phyloP scores from a whole-genome alignment of 2,797 vertebrate genomes.

The Orestias chungarensis region DNA sequence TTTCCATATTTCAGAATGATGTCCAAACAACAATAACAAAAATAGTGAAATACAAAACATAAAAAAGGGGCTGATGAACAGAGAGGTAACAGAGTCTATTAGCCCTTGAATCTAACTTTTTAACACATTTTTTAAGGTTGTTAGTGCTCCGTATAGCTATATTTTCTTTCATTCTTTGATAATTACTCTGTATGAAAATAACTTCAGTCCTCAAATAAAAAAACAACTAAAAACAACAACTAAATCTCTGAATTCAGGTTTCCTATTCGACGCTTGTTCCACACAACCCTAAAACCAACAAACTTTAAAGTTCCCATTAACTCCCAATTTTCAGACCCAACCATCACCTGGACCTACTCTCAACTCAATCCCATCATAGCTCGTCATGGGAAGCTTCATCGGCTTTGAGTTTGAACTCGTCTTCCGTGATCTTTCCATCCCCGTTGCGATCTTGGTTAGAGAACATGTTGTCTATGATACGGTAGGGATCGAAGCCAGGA shows the following conservation, averaged over 20 bases:
- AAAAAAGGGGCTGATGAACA: conserved; percentile 29
- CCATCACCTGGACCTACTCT: conserved; percentile 29
- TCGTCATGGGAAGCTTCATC: conserved; percentile 92
- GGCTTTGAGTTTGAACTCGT: conserved; percentile 95
- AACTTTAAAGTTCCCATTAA: background rate
- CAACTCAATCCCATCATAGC: conserved; percentile 80
- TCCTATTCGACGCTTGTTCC: conserved; percentile 9
- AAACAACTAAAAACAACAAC: conserved; percentile 15
- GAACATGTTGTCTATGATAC: conserved; percentile 97
- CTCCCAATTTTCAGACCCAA: conserved; percentile 28
- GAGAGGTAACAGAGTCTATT: conserved; percentile 48
- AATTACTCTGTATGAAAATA: conserved; percentile 11
- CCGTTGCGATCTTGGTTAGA: conserved; percentile 94
- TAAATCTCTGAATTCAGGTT: conserved; percentile 10
- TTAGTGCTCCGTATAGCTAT: conserved; percentile 9
- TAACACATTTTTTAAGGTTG: background rate
- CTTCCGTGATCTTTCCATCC: conserved; percentile 89
- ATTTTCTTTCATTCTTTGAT: conserved; percentile 22
- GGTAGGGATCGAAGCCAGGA: conserved; percentile 90
- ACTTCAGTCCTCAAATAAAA: conserved; percentile 25
- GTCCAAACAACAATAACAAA: too few species aligned
- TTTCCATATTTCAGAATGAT: too few species aligned
- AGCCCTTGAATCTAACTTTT: conserved; percentile 28
- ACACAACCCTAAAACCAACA: conserved; percentile 32
- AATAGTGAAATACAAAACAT: conserved; percentile 28